Evolutionary conservation across 2,113 vertebrate species (phyloP).

Genomic region (Pagrus major): DNA sequence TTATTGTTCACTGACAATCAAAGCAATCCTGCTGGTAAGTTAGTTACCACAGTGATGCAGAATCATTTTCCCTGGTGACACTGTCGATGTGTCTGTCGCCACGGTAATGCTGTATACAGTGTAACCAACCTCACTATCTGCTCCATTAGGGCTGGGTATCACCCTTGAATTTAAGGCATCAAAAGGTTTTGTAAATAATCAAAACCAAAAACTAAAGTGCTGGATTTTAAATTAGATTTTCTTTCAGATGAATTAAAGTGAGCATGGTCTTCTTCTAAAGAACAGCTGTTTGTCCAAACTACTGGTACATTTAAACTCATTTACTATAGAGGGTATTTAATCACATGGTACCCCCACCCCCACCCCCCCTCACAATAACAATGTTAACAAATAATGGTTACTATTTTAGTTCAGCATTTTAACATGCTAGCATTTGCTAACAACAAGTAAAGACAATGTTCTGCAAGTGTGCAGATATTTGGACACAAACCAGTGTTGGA

Average conservation of each 20-base stretch:
- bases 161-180: conserved; percentile 72
- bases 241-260: conserved; percentile 6
- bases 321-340: neutral
- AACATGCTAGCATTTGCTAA: no score
- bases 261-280: neutral
- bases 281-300: neutral
- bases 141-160: conserved; percentile 68
- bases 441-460: neutral
- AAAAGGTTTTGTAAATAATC: conserved; percentile 47
- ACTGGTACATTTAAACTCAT: neutral
- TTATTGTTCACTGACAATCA: conserved; percentile 89
- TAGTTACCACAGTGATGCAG: conserved; percentile 65
- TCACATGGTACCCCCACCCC: neutral
- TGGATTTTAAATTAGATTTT: conserved; percentile 26
- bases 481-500: neutral
- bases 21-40: conserved; percentile 80
- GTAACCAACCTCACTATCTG: conserved; percentile 24
- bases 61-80: conserved; percentile 1
- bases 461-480: neutral
- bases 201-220: conserved; percentile 69
- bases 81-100: conserved; percentile 2
- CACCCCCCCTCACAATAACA: neutral
- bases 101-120: neutral
- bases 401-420: neutral
- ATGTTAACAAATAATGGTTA: neutral